Conservation (phyloP, 1,140 invertebrate genomes). For the Drosophila insularis region DNA sequence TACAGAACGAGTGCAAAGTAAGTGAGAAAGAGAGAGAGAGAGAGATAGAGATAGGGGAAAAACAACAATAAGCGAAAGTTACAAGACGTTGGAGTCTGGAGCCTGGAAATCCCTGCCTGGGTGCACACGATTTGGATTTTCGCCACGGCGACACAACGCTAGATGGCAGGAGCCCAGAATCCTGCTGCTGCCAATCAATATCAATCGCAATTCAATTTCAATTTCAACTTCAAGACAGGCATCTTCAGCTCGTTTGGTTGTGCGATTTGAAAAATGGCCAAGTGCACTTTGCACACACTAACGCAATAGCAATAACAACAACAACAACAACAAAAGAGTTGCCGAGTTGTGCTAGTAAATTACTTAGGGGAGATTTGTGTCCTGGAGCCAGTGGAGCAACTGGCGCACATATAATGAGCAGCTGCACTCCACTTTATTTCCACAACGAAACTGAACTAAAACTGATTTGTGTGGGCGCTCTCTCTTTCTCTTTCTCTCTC, state of each 20-base stretch:
- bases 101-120: constrained; percentile 55
- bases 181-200: constrained; percentile 70
- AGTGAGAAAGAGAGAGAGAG: background rate
- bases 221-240: constrained; percentile 75
- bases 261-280: constrained; percentile 74
- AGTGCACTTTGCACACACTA: constrained; percentile 65
- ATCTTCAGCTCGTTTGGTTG: constrained; percentile 48
- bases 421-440: constrained; percentile 36
- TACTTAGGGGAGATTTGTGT: constrained; percentile 73
- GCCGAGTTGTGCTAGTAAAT: constrained; percentile 54
- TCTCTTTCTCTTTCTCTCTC: background rate
- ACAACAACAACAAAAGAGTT: constrained; percentile 34
- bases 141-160: constrained; percentile 58
- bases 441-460: constrained; percentile 15
- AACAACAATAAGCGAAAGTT: constrained; percentile 75
- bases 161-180: background rate
- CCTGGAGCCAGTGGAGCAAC: constrained; percentile 30
- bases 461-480: constrained; percentile 36
- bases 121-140: constrained; percentile 63
- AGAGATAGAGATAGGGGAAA: background rate
- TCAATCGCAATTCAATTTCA: constrained; percentile 81
- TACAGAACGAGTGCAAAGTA: background rate
- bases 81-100: constrained; percentile 32
- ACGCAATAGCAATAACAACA: constrained; percentile 20
- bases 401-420: constrained; percentile 69